Base-by-base conservation (phyloP, 2,888 invertebrate genomes). In the Zygogramma bicolorata region DNA sequence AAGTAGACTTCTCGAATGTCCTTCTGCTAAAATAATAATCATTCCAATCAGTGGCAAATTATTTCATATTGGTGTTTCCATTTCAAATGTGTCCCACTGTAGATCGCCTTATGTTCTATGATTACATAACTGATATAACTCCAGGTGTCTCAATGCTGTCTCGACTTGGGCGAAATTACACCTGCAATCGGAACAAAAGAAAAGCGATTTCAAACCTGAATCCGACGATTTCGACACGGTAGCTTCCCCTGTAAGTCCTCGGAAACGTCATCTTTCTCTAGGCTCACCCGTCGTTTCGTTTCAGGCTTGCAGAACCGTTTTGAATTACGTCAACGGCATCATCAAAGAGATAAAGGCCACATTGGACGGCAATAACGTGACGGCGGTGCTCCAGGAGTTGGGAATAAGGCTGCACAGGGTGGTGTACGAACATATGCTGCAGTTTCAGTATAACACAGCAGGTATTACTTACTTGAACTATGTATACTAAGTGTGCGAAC, bases 401-500 rank as follows among this genome's bases (percentile, higher is more conserved):
- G 98, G 99, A 0, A 91, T 94, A 25, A 90, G 97, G n/a, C 91
- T 99, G 76, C 98, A 99, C 87, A 90, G 97, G 62, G 94, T 97
- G 60, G 93, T 99, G 77, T 96, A 96, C 84, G 97, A 98, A 77
- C 99, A 99, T 86, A 89, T 99, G 76, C 93, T 95, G 81, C 96
- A 96, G 84, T 97, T 95, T 89, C 96, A 97, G 85, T 98, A 97
- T 84, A 97, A 96, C 86, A 96, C 96, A 4, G 94, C 97, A 58
- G 98, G 95, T 94, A 87, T 0, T 42, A n/a, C 13, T 34, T 34
- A 18, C 18, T 53, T 15, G 2, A 5, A n/a, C n/a, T n/a, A n/a
- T n/a, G n/a, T n/a, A n/a, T n/a, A n/a, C n/a, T n/a, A n/a, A n/a
- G n/a, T n/a, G n/a, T n/a, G n/a, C n/a, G n/a, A n/a, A n/a, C n/a